Base-by-base conservation (phyloP, 1,140 invertebrate species). In the Diachasma alloeum region DNA sequence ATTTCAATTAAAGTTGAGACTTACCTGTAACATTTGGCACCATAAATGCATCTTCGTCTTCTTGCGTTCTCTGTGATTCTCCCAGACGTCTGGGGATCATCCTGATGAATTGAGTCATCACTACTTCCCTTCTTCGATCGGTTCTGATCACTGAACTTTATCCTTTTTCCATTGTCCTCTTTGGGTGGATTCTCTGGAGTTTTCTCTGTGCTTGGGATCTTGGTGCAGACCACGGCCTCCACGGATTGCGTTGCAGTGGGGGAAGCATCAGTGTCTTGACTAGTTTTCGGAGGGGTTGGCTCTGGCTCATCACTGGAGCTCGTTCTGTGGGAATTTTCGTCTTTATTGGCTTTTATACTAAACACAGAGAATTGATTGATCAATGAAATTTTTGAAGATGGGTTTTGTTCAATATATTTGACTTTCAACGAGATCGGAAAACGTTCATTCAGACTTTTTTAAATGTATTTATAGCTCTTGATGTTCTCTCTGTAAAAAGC, bases 1-100 rank as follows among this genome's bases (percentile, higher is more conserved):
- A n/a, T n/a, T n/a, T n/a, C n/a, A n/a, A n/a, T n/a, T n/a, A n/a
- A n/a, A n/a, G n/a, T 42, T 42, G 66, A 74, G 66, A 78, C 37
- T 77, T 83, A 89, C 88, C 89, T 87, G 69, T 88, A 90, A 81
- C 89, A 90, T 68, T 78, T 71, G 46, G 74, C 26, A 26, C 85
- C 84, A 76, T 89, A 90, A 79, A 77, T 83, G 76, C 89, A 90
- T 44, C 59, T 63, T 26, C 59, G 59, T 85, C 84, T 37, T 87
- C 83, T 77, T 86, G 79, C 4, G 17, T 24, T n/a, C 36, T 10
- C 13, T 44, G 17, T 56, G 8, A 46, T 24, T 0, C 9, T 24
- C 13, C 44, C 79, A 24, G 67, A 24, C 2, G 75, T 39, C 46
- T 79, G 68, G 22, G 68, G 73, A 36, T 48, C 63, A 4, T 63